Evolutionary conservation across 2,888 invertebrate genomes (phyloP).

Genomic region (Amiota communis): DNA sequence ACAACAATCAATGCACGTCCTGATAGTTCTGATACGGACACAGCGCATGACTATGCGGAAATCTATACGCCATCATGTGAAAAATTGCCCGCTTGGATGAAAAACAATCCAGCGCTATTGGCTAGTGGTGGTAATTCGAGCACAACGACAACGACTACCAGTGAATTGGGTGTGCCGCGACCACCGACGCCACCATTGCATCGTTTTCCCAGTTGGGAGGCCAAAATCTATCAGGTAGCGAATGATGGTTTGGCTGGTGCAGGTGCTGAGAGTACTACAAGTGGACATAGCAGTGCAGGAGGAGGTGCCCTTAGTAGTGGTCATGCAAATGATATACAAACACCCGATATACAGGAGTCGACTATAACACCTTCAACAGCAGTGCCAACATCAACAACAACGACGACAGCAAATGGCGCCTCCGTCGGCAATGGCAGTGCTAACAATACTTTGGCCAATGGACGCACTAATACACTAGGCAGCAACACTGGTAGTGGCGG

Average conservation of each 20-base stretch:
- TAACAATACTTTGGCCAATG: slow-evolving; percentile 57
- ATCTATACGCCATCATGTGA: slow-evolving; percentile 94
- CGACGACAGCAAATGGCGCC: slow-evolving; percentile 34
- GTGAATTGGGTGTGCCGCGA: slow-evolving; percentile 73
- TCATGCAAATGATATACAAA: background rate
- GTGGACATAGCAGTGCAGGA: slow-evolving; percentile 39
- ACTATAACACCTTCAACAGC: background rate
- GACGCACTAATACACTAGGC: slow-evolving; percentile 47
- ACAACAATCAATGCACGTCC: slow-evolving; percentile 52
- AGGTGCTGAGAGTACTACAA: slow-evolving; percentile 50
- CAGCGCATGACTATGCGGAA: slow-evolving; percentile 91
- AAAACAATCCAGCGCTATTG: slow-evolving; percentile 73
- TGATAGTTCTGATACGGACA: slow-evolving; percentile 77
- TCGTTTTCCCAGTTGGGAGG: slow-evolving; percentile 94
- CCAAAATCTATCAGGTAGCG: slow-evolving; percentile 93
- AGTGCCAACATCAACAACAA: background rate
- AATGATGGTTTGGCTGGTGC: slow-evolving; percentile 76
- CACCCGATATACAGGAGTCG: slow-evolving; percentile 27
- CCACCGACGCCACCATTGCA: slow-evolving; percentile 94
- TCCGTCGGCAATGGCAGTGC: slow-evolving; percentile 49
- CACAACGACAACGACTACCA: slow-evolving; percentile 72
- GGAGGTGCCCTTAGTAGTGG: no score
- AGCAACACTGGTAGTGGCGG: slow-evolving; percentile 47
- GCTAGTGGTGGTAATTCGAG: slow-evolving; percentile 76
- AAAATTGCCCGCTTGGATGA: slow-evolving; percentile 77